Evolutionary conservation across 2,797 vertebrate species (phyloP).

Genomic region (Cirrhinus mrigala): DNA sequence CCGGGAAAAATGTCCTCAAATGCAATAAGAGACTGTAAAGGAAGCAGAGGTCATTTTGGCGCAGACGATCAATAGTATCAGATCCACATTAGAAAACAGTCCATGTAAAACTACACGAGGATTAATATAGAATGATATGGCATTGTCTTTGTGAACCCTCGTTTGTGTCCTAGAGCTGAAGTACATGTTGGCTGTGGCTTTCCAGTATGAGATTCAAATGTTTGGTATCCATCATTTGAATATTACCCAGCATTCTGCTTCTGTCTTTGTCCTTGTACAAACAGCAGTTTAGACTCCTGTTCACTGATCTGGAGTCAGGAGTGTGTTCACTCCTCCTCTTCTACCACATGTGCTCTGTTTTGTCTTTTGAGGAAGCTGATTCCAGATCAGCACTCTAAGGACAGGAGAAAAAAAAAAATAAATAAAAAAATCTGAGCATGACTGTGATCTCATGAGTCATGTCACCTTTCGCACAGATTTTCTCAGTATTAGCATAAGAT

Average conservation of each 20-base stretch:
- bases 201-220: constrained; percentile 57
- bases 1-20: neutral
- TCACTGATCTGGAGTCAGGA: constrained; percentile 22
- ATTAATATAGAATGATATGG: constrained; percentile 22
- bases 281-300: neutral
- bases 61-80: constrained; percentile 47
- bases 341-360: neutral
- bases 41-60: constrained; percentile 35
- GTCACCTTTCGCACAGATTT: constrained; percentile 24
- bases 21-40: constrained; percentile 11
- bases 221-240: constrained; percentile 48
- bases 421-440: neutral
- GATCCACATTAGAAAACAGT: constrained; percentile 20
- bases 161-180: neutral
- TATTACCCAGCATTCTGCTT: constrained; percentile 30
- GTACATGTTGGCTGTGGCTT: neutral
- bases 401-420: neutral
- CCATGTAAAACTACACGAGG: neutral
- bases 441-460: constrained; percentile 17
- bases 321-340: neutral
- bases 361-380: constrained; percentile 14
- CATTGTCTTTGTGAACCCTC: constrained; percentile 22
- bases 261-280: neutral
- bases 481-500: neutral
- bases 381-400: constrained; percentile 22